Evolutionary conservation across 1,140 invertebrate species (phyloP).

Genomic region (Propsilocerus akamusi): DNA sequence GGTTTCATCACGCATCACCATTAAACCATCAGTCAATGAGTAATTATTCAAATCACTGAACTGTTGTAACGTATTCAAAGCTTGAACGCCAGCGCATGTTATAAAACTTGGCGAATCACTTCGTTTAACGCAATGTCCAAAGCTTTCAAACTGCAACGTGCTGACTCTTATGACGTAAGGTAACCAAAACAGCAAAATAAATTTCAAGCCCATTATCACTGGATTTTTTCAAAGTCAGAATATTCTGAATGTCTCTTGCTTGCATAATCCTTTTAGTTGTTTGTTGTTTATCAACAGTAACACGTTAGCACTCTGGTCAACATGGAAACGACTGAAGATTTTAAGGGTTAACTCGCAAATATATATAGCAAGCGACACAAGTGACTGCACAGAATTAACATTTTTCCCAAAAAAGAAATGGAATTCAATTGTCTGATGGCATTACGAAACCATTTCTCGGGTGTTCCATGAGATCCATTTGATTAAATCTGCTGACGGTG

Average conservation of each 20-base stretch:
- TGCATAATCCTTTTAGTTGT: too few species aligned
- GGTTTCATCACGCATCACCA: constrained; percentile 33
- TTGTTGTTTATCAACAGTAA: too few species aligned
- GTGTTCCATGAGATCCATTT: too few species aligned
- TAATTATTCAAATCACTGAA: constrained; percentile 43
- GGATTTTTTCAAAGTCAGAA: too few species aligned
- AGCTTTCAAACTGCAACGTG: not conserved
- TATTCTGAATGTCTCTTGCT: too few species aligned
- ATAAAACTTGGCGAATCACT: constrained; percentile 8
- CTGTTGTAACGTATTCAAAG: constrained; percentile 38
- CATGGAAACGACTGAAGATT: not conserved
- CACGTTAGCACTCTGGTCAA: too few species aligned
- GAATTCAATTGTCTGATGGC: not conserved
- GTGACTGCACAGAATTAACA: not conserved
- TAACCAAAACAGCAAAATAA: too few species aligned
- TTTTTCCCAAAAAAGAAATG: not conserved
- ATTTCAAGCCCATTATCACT: too few species aligned
- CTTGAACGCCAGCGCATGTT: constrained; percentile 46
- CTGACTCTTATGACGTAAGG: too few species aligned
- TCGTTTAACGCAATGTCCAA: constrained; percentile 4
- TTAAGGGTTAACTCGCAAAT: not conserved
- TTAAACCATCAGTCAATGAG: constrained; percentile 37
- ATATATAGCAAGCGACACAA: not conserved
- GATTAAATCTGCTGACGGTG: too few species aligned
- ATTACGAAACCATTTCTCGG: constrained; percentile 3